Percentiles rank a stretch among this genome's conserved stretches.
These are phyloP conservation scores for Carduelis carduelis DNA, from an alignment of 2,797 vertebrate species.

Conservation along the genomic window DNA sequence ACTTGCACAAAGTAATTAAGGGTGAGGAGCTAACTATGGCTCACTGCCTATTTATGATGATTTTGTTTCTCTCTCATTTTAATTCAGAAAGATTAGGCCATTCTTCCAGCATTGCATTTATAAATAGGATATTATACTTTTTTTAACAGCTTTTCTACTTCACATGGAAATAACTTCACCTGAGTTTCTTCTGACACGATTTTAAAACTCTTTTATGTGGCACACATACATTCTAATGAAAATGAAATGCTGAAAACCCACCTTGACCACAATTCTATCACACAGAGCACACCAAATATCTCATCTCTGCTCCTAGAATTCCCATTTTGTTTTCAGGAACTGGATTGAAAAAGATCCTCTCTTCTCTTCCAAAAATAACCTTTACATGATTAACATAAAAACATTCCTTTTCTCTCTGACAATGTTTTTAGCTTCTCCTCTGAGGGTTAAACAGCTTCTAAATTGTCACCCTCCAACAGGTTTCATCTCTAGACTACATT, in stretches of 20 bases:
- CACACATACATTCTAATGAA: background rate
- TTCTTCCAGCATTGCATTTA: background rate
- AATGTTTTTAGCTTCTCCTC: background rate
- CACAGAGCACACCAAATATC: background rate
- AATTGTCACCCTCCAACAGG: background rate
- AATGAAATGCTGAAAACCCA: background rate
- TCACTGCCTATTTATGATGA: background rate
- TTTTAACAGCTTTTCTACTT: background rate
- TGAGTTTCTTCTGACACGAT: rapidly evolving
- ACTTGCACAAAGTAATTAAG: background rate
- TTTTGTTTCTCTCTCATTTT: background rate
- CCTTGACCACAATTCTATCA: background rate
- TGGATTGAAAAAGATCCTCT: background rate
- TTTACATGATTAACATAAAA: background rate
- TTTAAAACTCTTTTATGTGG: background rate
- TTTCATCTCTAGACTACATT: background rate
- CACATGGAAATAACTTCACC: background rate
- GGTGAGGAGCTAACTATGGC: background rate
- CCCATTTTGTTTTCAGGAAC: background rate
- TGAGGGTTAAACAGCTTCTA: background rate
- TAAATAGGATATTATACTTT: background rate
- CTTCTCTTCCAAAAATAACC: background rate
- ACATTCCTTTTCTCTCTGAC: background rate
- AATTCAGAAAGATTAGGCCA: background rate
- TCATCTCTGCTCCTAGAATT: background rate